These are phyloP conservation scores for Microctenopoma lineatum DNA, from an alignment of 2,797 vertebrate species.

Conservation along the genomic window DNA sequence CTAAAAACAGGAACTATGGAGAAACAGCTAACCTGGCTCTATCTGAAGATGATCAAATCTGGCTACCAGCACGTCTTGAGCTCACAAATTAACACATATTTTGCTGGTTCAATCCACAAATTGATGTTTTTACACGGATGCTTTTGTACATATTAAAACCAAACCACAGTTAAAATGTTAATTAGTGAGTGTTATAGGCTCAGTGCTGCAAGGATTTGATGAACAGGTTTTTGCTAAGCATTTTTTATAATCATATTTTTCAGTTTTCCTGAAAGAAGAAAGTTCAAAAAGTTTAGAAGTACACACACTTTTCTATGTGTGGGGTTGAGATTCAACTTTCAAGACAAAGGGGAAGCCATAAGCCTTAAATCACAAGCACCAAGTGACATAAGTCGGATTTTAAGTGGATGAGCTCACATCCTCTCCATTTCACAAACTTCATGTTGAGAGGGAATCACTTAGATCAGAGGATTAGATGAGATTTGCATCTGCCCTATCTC, in stretches of 20 bases:
- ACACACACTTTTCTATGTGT: conserved; percentile 2
- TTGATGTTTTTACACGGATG: neutral
- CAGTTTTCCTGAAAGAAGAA: conserved; percentile 1
- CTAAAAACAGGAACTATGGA: no score
- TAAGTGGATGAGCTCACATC: conserved; percentile 90
- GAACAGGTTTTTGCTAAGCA: neutral
- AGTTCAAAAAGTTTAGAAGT: conserved; percentile 14
- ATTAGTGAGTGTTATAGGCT: neutral
- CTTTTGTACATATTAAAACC: neutral
- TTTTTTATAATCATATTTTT: neutral
- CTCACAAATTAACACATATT: neutral
- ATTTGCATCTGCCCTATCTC: conserved; percentile 24
- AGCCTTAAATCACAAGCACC: conserved; percentile 79
- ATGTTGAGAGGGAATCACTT: conserved; percentile 31
- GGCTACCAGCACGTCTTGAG: neutral
- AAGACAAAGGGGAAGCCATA: conserved; percentile 80
- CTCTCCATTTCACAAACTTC: conserved; percentile 82
- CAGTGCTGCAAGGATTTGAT: no score
- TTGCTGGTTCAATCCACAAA: neutral
- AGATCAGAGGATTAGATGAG: conserved; percentile 44
- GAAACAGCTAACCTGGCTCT: neutral
- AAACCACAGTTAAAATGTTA: neutral
- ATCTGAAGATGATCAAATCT: neutral
- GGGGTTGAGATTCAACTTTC: conserved; percentile 23
- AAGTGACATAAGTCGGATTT: conserved; percentile 87